Evolutionary conservation across 2,113 vertebrate species (phyloP), one percentile per base, ranked within the genome.

Genomic region (Synchiropus splendidus): DNA sequence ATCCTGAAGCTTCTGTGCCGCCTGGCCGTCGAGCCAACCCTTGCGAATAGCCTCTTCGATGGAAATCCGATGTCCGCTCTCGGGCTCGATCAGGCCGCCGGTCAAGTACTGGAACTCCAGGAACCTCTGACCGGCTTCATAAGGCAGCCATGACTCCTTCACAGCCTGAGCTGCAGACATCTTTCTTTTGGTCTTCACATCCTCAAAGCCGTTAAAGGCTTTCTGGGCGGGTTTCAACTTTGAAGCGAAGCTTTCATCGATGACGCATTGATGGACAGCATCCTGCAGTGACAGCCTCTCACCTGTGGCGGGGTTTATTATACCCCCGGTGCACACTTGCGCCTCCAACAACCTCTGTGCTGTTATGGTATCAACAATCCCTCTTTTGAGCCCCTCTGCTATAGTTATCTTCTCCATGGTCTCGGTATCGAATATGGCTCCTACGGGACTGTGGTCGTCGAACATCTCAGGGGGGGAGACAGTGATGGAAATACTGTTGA

Each of bases 331-430:
- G 80, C 92, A 93, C 27, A 87, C 85, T 62, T 99, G 96, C 30
- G 94, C 96, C 68, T 99, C 96, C 27, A 98, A 81, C 9, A 99
- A 72, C 14, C 92, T 84, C 70, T 98, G 96, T 6, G 91, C 91
- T 0, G 92, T 96, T 72, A 99, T 92, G 50, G 85, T 86, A 40
- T 99, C 96, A 6, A 98, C 87, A 0, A 99, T 92, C 47, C 91
- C 91, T 34, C 96, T 83, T 39, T 89, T 84, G 12, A 88, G 83
- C 0, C 80, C 93, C 74, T 99, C 94, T 0, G 74, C 61, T 46
- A 98, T 81, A 0, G 94, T 98, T 58, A 99, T 92, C 62, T 98
- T 99, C 68, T 99, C 94, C 54, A 98, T 57, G 49, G 90, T 98
- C 75, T 99, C 94, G 0, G 89, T 90, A 78, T 99, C 96, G 54